These are phyloP conservation scores for Cremastobaeus sp. DNA, from an alignment of 2,888 invertebrate genomes.

Conservation along the genomic window DNA sequence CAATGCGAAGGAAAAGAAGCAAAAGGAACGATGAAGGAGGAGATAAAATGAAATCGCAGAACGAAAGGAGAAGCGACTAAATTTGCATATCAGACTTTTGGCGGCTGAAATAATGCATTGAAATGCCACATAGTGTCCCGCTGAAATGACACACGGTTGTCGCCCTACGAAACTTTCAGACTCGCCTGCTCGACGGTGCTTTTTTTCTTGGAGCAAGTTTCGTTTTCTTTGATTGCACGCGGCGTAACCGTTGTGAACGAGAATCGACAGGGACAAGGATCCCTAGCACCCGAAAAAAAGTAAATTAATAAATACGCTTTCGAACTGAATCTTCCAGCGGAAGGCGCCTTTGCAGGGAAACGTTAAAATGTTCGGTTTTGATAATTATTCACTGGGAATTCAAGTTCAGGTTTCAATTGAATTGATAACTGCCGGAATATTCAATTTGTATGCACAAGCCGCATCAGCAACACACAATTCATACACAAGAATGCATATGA, in stretches of 20 bases:
- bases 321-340: conserved; percentile 21
- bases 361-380: too few species aligned
- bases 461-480: conserved; percentile 25
- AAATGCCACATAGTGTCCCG: conserved; percentile 76
- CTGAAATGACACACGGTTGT: conserved; percentile 77
- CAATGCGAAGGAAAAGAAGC: conserved; percentile 37
- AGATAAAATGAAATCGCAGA: conserved; percentile 54
- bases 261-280: conserved; percentile 46
- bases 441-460: too few species aligned
- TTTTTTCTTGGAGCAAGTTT: too few species aligned
- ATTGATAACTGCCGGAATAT: too few species aligned
- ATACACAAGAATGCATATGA: conserved; percentile 19
- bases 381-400: too few species aligned
- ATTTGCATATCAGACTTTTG: conserved; percentile 77
- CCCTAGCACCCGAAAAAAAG: conserved; percentile 46
- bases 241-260: conserved; percentile 56
- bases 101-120: conserved; percentile 77
- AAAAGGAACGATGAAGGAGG: conserved; percentile 35
- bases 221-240: conserved; percentile 1
- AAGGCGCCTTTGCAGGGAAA: too few species aligned
- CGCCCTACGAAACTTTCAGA: conserved; percentile 69
- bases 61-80: conserved; percentile 61
- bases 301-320: conserved; percentile 57
- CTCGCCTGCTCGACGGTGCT: conserved; percentile 25
- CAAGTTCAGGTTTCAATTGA: too few species aligned